A percentile compares a stretch with the other conserved stretches of the same genome.
Evolutionary conservation across 1,140 invertebrate genomes (phyloP).

Genomic region (Rhyacophila brunnea): DNA sequence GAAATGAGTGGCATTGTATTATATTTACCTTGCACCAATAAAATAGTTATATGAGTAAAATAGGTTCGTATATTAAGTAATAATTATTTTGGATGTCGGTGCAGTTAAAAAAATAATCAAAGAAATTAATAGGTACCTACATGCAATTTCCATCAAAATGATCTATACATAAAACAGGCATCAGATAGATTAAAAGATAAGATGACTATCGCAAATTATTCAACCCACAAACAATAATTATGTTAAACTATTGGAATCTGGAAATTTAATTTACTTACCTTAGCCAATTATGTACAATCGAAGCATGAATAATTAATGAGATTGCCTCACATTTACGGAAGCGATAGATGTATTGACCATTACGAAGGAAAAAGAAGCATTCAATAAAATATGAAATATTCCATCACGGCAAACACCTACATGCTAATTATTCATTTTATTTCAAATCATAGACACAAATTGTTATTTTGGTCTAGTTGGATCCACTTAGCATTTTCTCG

Average conservation of each 20-base stretch:
- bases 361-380: slow-evolving; percentile 13
- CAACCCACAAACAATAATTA: too few species aligned
- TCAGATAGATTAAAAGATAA: too few species aligned
- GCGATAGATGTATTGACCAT: slow-evolving; percentile 11
- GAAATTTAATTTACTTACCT: slow-evolving; percentile 27
- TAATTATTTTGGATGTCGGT: too few species aligned
- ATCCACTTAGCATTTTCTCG: slow-evolving; percentile 5
- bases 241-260: slow-evolving; percentile 10
- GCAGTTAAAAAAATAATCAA: too few species aligned
- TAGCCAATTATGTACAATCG: slow-evolving; percentile 22
- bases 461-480: slow-evolving; percentile 1
- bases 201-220: too few species aligned
- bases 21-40: too few species aligned
- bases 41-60: too few species aligned
- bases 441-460: slow-evolving; percentile 10
- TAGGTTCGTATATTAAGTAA: too few species aligned
- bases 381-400: slow-evolving; percentile 17
- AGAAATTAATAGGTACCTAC: too few species aligned
- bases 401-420: slow-evolving; percentile 17
- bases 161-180: too few species aligned
- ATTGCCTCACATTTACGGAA: slow-evolving; percentile 24
- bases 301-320: slow-evolving; percentile 27
- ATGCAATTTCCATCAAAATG: too few species aligned
- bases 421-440: slow-evolving; percentile 21
- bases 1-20: too few species aligned